phyloP scores from a whole-genome alignment of 2,797 vertebrate genomes.

The Hippopotamyrus pictus region DNA sequence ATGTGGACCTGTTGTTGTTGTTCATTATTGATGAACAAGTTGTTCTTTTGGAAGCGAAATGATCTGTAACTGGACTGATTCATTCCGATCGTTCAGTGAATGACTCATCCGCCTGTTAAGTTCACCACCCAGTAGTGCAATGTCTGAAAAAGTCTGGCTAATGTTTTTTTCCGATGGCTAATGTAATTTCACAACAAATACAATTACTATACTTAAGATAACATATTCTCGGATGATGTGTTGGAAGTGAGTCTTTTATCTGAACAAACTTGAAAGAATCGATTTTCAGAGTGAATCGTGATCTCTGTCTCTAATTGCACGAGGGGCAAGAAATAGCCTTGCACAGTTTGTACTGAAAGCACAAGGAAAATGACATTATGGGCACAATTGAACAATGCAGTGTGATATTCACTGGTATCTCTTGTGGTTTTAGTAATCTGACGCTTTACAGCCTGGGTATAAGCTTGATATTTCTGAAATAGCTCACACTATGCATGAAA shows the following conservation, averaged over 20 bases:
- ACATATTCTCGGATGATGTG: neutral
- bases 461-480: neutral
- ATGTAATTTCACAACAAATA: neutral
- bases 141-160: neutral
- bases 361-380: neutral
- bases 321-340: neutral
- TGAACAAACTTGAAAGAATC: neutral
- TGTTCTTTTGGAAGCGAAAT: neutral
- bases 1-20: neutral
- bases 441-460: neutral
- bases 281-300: neutral
- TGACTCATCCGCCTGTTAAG: neutral
- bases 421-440: neutral
- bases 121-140: neutral
- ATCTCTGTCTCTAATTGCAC: neutral
- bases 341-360: neutral
- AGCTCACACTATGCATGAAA: neutral
- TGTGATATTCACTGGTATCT: neutral
- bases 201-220: neutral
- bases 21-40: neutral
- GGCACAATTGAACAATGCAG: neutral
- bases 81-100: neutral
- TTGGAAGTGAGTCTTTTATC: neutral
- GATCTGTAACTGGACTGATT: neutral
- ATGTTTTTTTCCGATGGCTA: neutral